Evolutionary conservation across 2,888 invertebrate species (phyloP), one percentile per base, ranked within the genome.

Genomic region (Caenorhabditis sp.): DNA sequence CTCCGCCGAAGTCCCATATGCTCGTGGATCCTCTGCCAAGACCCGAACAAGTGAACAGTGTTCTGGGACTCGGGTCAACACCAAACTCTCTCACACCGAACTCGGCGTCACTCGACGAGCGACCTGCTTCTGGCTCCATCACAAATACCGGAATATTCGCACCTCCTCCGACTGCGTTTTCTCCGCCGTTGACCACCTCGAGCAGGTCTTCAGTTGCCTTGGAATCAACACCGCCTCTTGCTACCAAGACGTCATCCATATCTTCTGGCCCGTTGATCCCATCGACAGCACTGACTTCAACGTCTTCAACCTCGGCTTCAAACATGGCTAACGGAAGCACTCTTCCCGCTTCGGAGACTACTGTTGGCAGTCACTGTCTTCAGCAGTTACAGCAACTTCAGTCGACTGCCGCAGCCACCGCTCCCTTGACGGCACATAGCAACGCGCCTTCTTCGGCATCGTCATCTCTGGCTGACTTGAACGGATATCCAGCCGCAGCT

Each of bases 141-240:
- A 28, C 28, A 1, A 72, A 82, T 18, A 20, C 67, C 13, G 55
- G 62, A 22, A 50, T 65, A 15, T 76, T 67, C 47, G 58, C 32
- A 0, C 50, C 61, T 9, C 62, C 71, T 6, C 70, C 68, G 11
- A 80, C 82, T 22, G 68, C 74, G 8, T 84, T 83, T 69, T 85
- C 85, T 28, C 83, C 86, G 5, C 83, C 87, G 0, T 56, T 87
- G 50, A 85, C 82, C 22, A 71, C 83, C 15, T 83, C 87, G 11
- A 83, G 80, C 37, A 65, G 82, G 22, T 85, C 85, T 1, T 83
- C 84, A 0, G 84, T 82, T 0, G 87, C 80, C 1, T 69, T 79
- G 50, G 82, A 85, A 22, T 61, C 80, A 13, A 83, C 85, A n/a
- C 85, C 85, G 20, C 84, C 85, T 0, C 40, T 86, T 22, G 24